Conservation (phyloP, 2,888 invertebrate genomes). For the Bellardia pandia region DNA sequence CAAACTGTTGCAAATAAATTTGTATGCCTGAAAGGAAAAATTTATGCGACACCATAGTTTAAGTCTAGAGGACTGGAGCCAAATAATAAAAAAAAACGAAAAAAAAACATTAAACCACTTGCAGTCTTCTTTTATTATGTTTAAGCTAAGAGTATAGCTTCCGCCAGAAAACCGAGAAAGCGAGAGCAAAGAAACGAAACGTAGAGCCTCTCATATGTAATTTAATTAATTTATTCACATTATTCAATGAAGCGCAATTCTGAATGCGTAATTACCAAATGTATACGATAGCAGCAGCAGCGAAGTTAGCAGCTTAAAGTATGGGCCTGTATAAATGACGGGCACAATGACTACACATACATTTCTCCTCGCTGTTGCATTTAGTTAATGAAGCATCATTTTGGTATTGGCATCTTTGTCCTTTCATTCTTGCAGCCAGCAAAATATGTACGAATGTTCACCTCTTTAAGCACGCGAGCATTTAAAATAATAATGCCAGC, state of each 20-base stretch:
- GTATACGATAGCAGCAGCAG: slow-evolving; percentile 47
- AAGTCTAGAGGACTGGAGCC: slow-evolving; percentile 46
- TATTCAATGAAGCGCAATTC: slow-evolving; percentile 82
- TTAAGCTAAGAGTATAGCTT: slow-evolving; percentile 21
- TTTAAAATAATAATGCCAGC: slow-evolving; percentile 45
- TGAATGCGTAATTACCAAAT: slow-evolving; percentile 81
- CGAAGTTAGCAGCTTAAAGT: not conserved
- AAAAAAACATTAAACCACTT: not conserved
- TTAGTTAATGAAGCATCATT: slow-evolving; percentile 57
- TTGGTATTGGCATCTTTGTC: slow-evolving; percentile 62
- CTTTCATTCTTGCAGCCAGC: slow-evolving; percentile 36
- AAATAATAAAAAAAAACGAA: slow-evolving; percentile 9
- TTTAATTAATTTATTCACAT: slow-evolving; percentile 83
- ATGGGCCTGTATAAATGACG: not conserved
- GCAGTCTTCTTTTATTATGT: not conserved
- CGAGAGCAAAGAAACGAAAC: not conserved
- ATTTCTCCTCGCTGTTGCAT: slow-evolving; percentile 53
- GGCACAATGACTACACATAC: not conserved
- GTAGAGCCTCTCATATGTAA: slow-evolving; percentile 78
- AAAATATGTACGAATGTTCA: slow-evolving; percentile 47
- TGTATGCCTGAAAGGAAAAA: slow-evolving; percentile 65
- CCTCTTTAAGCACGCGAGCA: slow-evolving; percentile 70
- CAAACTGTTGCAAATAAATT: slow-evolving; percentile 33
- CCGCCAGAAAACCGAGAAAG: not conserved
- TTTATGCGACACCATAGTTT: slow-evolving; percentile 69